Evolutionary conservation across 2,888 invertebrate species (phyloP).

Genomic region (Sesia bembeciformis): DNA sequence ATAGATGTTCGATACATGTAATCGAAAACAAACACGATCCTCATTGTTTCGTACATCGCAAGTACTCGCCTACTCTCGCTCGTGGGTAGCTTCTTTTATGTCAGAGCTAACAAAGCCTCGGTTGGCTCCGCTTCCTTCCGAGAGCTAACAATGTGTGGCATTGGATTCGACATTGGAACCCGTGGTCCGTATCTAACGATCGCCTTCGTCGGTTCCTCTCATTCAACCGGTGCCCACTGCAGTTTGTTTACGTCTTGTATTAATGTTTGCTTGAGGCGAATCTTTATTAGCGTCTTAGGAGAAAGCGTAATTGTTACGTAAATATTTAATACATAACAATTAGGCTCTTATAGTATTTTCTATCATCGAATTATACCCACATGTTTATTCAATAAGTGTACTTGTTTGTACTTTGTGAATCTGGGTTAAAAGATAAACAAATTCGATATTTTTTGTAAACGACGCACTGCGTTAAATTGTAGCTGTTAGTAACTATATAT

Average conservation of each 20-base stretch:
- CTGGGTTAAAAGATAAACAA: no score
- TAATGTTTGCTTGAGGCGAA: constrained; percentile 4
- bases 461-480: no score
- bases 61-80: neutral
- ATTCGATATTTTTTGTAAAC: no score
- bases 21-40: neutral
- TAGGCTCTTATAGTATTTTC: no score
- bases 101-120: constrained; percentile 43
- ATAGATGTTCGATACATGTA: neutral
- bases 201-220: constrained; percentile 56
- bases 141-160: constrained; percentile 63
- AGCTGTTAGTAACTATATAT: no score
- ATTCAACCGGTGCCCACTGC: constrained; percentile 43
- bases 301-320: constrained; percentile 11
- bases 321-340: no score
- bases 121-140: constrained; percentile 56
- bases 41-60: neutral
- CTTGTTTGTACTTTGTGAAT: no score
- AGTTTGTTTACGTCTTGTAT: constrained; percentile 25
- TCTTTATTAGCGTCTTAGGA: constrained; percentile 12
- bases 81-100: constrained; percentile 31
- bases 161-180: constrained; percentile 65
- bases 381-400: no score
- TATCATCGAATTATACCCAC: no score
- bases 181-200: constrained; percentile 58